A percentile compares a stretch with the other conserved stretches of the same genome.
These are phyloP conservation scores for Accipiter virgatus DNA, from an alignment of 2,113 vertebrate genomes.

Conservation along the genomic window DNA sequence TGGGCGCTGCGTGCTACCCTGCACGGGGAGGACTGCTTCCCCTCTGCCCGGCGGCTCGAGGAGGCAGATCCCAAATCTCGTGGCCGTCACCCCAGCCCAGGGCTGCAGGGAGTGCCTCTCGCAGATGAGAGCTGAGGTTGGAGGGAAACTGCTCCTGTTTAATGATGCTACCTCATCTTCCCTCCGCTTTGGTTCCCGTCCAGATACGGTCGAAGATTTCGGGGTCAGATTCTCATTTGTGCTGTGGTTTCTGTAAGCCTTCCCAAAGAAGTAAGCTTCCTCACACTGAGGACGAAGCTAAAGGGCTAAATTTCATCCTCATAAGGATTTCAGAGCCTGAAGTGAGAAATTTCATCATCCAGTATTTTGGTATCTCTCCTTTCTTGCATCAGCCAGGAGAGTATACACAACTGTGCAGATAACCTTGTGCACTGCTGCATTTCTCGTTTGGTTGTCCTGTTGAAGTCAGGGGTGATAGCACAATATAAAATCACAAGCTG, in stretches of 20 bases:
- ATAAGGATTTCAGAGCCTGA: neutral
- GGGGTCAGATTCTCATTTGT: neutral
- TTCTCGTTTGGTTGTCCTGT: neutral
- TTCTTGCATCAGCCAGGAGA: neutral
- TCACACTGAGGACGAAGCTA: neutral
- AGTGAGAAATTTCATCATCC: neutral
- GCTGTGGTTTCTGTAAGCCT: neutral
- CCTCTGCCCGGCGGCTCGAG: accelerated
- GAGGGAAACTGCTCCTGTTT: neutral
- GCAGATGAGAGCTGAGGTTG: neutral
- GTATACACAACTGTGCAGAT: neutral
- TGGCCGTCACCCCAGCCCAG: neutral
- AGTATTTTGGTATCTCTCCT: neutral
- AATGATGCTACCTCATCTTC: neutral
- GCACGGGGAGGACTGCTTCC: accelerated
- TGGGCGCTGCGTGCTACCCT: accelerated
- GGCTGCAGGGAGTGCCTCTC: neutral
- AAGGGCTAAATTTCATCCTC: neutral
- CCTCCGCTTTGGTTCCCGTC: accelerated
- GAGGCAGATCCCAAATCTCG: neutral
- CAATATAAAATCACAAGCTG: neutral
- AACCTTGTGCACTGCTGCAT: neutral
- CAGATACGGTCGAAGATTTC: neutral
- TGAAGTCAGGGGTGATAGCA: neutral
- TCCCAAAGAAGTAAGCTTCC: neutral